Base-by-base conservation (phyloP, 2,888 invertebrate species). In the Sphecodes monilicornis region DNA sequence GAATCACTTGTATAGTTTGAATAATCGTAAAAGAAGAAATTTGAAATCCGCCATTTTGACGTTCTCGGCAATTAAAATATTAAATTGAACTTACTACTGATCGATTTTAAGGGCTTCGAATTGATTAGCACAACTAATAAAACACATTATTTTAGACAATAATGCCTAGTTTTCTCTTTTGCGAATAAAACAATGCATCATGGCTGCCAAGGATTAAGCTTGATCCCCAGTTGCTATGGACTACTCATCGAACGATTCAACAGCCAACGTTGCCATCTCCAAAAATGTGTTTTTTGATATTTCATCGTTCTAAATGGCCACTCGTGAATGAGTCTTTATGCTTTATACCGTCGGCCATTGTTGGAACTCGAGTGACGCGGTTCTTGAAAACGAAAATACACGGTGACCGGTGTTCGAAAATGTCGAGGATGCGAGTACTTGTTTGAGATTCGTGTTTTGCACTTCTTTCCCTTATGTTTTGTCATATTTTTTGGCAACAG, bases 401-500 rank as follows among this genome's bases (percentile, higher is more conserved):
- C 57, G 77, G n/a, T 50, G 54, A 43, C 50, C 18, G 22, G 50
- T 50, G 36, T 26, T 54, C 41, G 70, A 46, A 64, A 26, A 36
- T 50, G 74, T 70, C 72, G 41, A 32, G 57, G 50, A 83, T 72
- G 60, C 84, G 75, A 74, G 64, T 60, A 74, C 39, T 46, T 54
- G 50, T n/a, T 57, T 16, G 64, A 75, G 71, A 60, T 46, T 82
- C 69, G 32, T 73, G 66, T 66, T 22, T n/a, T 22, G 10, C 64
- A 26, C 4, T 36, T 36, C 66, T 11, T 66, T 66, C 66, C 18
- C 36, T 66, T 6, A 22, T 50, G 29, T 43, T 39, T 32, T 29
- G 5, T 64, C 29, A 32, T 64, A 6, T 50, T 39, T 76, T 89
- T 91, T 90, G 91, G 90, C 89, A 90, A 90, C 83, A 88, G 82